These are phyloP conservation scores for Apaloderma vittatum DNA, from an alignment of 2,113 vertebrate genomes.

Conservation along the genomic window DNA sequence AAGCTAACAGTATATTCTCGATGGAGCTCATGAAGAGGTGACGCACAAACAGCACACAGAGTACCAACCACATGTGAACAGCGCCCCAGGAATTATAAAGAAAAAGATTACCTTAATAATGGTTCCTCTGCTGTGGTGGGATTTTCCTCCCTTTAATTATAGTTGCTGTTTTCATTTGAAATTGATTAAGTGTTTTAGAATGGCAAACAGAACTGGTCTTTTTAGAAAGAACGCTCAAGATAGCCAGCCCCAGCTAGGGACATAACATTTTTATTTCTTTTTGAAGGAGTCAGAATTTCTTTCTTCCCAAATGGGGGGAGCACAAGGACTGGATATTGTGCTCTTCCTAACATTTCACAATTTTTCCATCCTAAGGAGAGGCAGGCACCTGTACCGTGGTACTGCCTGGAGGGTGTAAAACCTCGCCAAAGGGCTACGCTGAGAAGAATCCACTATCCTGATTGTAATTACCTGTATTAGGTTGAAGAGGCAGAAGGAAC, in stretches of 20 bases:
- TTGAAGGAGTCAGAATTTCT: background rate
- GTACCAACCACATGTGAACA: slow-evolving; percentile 56
- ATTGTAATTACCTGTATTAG: background rate
- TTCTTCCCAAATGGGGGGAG: background rate
- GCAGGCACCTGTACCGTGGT: background rate
- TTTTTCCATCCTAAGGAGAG: background rate
- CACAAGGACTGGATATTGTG: background rate
- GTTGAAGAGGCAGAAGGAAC: background rate
- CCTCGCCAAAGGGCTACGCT: background rate
- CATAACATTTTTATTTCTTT: background rate
- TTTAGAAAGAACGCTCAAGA: background rate
- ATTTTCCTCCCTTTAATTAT: slow-evolving; percentile 67
- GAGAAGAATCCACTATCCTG: background rate
- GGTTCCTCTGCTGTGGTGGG: slow-evolving; percentile 51
- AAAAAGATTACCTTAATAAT: slow-evolving; percentile 64
- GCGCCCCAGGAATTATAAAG: slow-evolving; percentile 55
- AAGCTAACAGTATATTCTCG: slow-evolving; percentile 69
- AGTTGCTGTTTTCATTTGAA: slow-evolving; percentile 63
- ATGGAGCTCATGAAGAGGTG: slow-evolving; percentile 32
- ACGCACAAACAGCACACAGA: slow-evolving; percentile 53
- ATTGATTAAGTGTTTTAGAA: slow-evolving; percentile 66
- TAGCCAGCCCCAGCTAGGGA: background rate
- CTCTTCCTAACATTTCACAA: fast-evolving
- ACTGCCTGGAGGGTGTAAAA: background rate
- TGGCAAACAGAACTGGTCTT: slow-evolving; percentile 31